These are phyloP conservation scores for Prunella fulvescens DNA, from an alignment of 2,113 vertebrate species.

Conservation along the genomic window DNA sequence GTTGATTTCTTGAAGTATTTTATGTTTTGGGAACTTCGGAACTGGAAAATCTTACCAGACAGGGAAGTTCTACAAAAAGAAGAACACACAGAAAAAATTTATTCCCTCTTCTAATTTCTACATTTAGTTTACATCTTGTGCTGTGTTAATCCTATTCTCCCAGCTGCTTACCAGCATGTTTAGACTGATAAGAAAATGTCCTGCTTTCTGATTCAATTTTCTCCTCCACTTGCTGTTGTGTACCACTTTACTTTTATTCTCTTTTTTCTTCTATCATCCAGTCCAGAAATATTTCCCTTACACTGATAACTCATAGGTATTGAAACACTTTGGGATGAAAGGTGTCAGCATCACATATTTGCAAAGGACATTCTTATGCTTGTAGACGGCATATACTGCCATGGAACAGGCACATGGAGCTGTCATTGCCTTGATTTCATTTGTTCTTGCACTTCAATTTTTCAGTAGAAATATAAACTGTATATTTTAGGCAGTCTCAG, in stretches of 20 bases:
- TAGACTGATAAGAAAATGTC: neutral
- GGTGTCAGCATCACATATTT: neutral
- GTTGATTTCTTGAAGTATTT: neutral
- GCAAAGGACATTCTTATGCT: neutral
- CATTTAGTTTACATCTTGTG: rapidly evolving
- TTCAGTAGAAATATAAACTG: neutral
- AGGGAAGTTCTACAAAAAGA: neutral
- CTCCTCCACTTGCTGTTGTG: neutral
- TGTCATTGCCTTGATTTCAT: neutral
- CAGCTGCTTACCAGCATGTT: neutral
- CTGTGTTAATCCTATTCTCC: neutral
- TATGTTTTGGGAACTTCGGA: neutral
- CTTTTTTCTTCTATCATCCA: neutral
- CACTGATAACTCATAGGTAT: neutral
- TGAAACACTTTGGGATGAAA: neutral
- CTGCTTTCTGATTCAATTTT: neutral
- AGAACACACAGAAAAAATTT: neutral
- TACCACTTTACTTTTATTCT: neutral
- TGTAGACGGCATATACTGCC: neutral
- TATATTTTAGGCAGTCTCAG: neutral
- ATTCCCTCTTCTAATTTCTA: neutral
- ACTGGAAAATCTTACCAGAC: neutral
- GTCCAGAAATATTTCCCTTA: neutral
- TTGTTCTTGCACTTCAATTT: neutral
- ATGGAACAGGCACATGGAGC: neutral